Conservation (phyloP, 2,113 vertebrate genomes). For the Tragelaphus buxtoni region DNA sequence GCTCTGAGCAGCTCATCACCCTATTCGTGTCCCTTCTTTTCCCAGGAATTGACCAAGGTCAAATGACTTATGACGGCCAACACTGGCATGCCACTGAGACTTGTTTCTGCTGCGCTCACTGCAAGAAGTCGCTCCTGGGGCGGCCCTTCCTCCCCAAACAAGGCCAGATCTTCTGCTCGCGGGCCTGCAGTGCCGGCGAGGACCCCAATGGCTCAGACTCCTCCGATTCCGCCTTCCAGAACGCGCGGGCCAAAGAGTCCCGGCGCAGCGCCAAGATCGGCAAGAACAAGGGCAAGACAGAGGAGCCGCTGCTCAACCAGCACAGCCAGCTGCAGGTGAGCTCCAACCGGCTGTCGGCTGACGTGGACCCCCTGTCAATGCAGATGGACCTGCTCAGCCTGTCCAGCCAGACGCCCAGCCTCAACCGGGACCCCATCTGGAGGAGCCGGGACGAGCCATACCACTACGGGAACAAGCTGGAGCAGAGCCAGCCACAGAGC, state of each 20-base stretch:
- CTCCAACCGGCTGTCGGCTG: constrained; percentile 87
- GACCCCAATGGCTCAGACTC: constrained; percentile 96
- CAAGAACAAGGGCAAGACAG: constrained; percentile 85
- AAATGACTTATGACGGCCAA: constrained; percentile 98
- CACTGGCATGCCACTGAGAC: constrained; percentile 98
- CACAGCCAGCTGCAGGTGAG: constrained; percentile 82
- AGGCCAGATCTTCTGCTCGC: constrained; percentile 98
- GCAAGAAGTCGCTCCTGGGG: constrained; percentile 95
- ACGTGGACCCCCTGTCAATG: constrained; percentile 95
- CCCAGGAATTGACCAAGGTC: constrained; percentile 97
- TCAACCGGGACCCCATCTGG: constrained; percentile 94
- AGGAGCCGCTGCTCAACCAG: constrained; percentile 79
- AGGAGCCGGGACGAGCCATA: constrained; percentile 88
- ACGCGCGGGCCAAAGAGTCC: constrained; percentile 92
- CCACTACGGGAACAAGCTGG: constrained; percentile 85
- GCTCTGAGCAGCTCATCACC: not conserved
- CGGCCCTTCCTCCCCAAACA: constrained; percentile 97
- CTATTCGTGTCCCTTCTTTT: not conserved
- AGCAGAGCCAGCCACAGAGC: constrained; percentile 84
- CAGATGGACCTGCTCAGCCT: constrained; percentile 99
- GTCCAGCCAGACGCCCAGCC: constrained; percentile 94
- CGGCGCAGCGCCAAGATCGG: constrained; percentile 92
- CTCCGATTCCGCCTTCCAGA: constrained; percentile 96
- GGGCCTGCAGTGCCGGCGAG: constrained; percentile 92
- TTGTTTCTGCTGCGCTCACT: constrained; percentile 97